Evolutionary conservation across 2,113 vertebrate species (phyloP).

Genomic region (Psilopsiagon aurifrons): DNA sequence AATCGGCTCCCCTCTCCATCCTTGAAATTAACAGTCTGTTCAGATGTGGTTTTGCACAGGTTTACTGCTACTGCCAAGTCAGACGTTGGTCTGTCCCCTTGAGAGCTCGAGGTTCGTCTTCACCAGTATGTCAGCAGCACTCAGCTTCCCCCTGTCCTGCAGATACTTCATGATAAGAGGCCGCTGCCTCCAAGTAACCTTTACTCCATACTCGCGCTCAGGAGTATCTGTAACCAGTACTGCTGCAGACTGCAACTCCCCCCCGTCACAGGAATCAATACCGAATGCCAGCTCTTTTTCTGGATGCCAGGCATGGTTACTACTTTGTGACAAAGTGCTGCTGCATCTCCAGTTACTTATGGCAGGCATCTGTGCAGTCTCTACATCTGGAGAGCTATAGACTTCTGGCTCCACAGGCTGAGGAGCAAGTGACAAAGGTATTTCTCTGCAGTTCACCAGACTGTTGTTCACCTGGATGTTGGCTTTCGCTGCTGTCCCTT

Average conservation of each 20-base stretch:
- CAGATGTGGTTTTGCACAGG: rapidly evolving
- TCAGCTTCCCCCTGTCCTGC: slow-evolving; percentile 76
- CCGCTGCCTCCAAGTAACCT: slow-evolving; percentile 87
- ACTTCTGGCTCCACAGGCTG: background rate
- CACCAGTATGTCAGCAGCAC: slow-evolving; percentile 71
- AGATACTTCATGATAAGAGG: slow-evolving; percentile 76
- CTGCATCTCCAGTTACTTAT: background rate
- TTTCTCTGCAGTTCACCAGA: background rate
- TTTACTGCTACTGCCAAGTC: background rate
- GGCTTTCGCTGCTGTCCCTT: background rate
- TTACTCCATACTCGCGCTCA: slow-evolving; percentile 86
- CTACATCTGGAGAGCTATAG: slow-evolving; percentile 50
- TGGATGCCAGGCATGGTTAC: background rate
- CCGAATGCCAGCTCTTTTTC: background rate
- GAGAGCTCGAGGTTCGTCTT: background rate
- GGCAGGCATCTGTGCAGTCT: slow-evolving; percentile 57
- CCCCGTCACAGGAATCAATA: background rate
- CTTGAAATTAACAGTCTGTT: rapidly evolving
- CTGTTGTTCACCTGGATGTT: background rate
- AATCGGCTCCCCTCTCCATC: background rate
- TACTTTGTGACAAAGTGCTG: background rate
- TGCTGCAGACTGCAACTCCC: slow-evolving; percentile 23
- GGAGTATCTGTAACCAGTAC: slow-evolving; percentile 87
- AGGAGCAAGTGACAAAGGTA: background rate
- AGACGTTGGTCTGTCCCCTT: background rate